Evolutionary conservation across 2,888 invertebrate species (phyloP).

Genomic region (Tipula confusa): DNA sequence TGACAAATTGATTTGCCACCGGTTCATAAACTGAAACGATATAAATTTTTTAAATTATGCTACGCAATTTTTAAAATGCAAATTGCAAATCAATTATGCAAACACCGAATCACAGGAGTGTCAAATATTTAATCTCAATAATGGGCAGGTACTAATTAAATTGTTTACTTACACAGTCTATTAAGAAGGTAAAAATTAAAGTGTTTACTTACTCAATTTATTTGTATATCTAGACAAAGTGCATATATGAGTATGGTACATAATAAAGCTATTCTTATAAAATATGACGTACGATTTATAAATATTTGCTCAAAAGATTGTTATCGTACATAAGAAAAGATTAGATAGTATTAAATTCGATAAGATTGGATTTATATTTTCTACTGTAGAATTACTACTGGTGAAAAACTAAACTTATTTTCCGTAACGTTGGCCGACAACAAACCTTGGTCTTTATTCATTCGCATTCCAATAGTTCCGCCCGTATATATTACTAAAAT

Average conservation of each 20-base stretch:
- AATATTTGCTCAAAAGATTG: neutral
- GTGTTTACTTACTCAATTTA: neutral
- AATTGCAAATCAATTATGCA: neutral
- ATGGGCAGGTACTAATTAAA: neutral
- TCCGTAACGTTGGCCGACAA: neutral
- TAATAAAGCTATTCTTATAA: no score
- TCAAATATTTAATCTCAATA: neutral
- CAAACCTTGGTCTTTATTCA: slow-evolving; percentile 71
- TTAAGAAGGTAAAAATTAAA: neutral
- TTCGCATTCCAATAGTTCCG: slow-evolving; percentile 94
- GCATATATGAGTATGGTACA: no score
- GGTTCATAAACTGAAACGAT: slow-evolving; percentile 60
- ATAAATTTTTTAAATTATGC: neutral
- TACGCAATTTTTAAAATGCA: neutral
- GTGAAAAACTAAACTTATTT: no score
- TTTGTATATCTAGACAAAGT: neutral
- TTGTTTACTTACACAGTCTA: neutral
- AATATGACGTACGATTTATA: no score
- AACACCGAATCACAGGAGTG: neutral
- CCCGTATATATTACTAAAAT: slow-evolving; percentile 92
- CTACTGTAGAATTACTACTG: neutral
- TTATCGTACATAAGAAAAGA: neutral
- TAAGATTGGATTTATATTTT: neutral
- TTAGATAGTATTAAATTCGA: neutral
- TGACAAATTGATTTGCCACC: slow-evolving; percentile 45